Percentiles rank a stretch among this genome's conserved stretches.
Conservation (phyloP, 2,797 vertebrate genomes). For the Gephyroberyx darwinii region DNA sequence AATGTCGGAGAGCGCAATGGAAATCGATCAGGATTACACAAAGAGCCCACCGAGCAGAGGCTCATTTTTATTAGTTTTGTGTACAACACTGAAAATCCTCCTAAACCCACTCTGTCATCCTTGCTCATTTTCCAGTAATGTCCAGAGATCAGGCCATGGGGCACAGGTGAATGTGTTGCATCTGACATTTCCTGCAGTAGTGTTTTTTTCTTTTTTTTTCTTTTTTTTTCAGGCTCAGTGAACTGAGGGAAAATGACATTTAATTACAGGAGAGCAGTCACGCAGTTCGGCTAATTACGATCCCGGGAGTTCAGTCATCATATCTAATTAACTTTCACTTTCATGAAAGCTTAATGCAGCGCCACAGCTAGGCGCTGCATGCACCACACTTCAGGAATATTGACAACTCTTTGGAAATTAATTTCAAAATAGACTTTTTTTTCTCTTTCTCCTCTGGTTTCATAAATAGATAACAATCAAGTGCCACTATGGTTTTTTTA, state of each 20-base stretch:
- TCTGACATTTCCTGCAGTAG: conserved; percentile 77
- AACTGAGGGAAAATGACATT: conserved; percentile 92
- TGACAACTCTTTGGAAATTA: conserved; percentile 82
- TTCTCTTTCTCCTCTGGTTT: background rate
- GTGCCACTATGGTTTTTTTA: conserved; percentile 4
- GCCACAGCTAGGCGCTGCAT: conserved; percentile 71
- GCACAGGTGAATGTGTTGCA: conserved; percentile 77
- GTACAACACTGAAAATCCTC: conserved; percentile 18
- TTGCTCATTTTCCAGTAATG: conserved; percentile 44
- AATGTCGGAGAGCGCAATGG: conserved; percentile 35
- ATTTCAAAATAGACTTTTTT: conserved; percentile 75
- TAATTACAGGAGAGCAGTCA: conserved; percentile 94
- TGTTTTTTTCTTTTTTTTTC: conserved; percentile 17
- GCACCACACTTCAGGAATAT: conserved; percentile 83
- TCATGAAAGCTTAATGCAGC: conserved; percentile 91
- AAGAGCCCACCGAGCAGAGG: background rate
- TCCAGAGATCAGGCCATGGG: conserved; percentile 54
- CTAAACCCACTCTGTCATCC: conserved; percentile 40
- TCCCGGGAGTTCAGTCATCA: conserved; percentile 93
- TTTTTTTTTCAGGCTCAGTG: conserved; percentile 83
- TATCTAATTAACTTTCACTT: conserved; percentile 94
- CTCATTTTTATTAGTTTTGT: conserved; percentile 44
- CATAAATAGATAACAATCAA: conserved; percentile 22
- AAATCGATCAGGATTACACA: conserved; percentile 7
- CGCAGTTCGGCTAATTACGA: conserved; percentile 90